Percentiles rank a stretch among this genome's conserved stretches.
Conservation (phyloP, 1,140 invertebrate species). For the Heliothis subflexa region DNA sequence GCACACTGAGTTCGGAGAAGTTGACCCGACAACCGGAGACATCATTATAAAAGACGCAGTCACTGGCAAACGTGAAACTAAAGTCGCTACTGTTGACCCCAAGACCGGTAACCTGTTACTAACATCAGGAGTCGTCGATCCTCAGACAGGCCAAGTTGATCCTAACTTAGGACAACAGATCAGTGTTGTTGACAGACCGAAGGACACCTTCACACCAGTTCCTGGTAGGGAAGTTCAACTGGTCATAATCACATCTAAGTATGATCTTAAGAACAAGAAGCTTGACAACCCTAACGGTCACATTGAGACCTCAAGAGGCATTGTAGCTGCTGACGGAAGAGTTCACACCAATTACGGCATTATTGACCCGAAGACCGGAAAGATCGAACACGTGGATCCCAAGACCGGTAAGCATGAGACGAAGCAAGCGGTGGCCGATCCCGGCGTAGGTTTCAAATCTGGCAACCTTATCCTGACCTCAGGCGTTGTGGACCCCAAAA, state of each 20-base stretch:
- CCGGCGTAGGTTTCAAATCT: constrained; percentile 71
- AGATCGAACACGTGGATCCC: constrained; percentile 85
- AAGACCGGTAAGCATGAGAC: constrained; percentile 85
- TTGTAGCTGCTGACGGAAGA: constrained; percentile 83
- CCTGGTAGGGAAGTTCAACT: constrained; percentile 85
- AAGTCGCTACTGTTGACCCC: constrained; percentile 84
- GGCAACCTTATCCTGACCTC: constrained; percentile 82
- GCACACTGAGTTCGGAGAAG: constrained; percentile 85
- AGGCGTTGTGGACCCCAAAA: constrained; percentile 86
- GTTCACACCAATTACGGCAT: constrained; percentile 87
- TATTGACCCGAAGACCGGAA: constrained; percentile 86
- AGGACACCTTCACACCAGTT: constrained; percentile 76
- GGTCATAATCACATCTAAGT: constrained; percentile 86
- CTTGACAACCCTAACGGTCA: constrained; percentile 86
- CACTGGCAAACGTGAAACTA: constrained; percentile 73
- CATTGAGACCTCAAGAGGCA: constrained; percentile 83
- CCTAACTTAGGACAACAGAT: constrained; percentile 87
- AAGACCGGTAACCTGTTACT: constrained; percentile 85
- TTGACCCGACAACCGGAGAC: constrained; percentile 84
- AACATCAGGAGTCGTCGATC: constrained; percentile 88
- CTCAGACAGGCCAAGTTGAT: constrained; percentile 87
- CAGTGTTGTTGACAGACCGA: constrained; percentile 82
- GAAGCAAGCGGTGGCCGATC: constrained; percentile 85
- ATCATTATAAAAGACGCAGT: constrained; percentile 77
- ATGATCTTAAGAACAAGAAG: constrained; percentile 86